Conservation (phyloP, 1,140 invertebrate species). For the Araneus ventricosus region DNA sequence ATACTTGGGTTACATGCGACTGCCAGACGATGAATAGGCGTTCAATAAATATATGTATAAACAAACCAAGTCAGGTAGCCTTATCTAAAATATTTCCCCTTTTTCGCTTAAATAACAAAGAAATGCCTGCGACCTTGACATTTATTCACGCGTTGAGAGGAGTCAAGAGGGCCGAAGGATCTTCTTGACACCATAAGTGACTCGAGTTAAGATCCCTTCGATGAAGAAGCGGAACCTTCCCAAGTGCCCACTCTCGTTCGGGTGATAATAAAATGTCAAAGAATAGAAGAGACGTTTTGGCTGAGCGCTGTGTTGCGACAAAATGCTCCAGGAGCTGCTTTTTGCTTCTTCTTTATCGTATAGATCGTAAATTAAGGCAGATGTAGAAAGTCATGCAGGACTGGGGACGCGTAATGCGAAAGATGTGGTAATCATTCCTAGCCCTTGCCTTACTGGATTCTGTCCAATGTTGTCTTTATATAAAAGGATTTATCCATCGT, state of each 20-base stretch:
- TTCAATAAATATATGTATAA: too few species aligned
- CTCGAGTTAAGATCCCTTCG: neutral
- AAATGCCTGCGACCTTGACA: neutral
- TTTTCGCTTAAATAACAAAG: neutral
- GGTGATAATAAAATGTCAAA: constrained; percentile 32
- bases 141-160: neutral
- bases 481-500: neutral
- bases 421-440: neutral
- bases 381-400: neutral
- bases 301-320: neutral
- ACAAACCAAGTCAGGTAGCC: neutral
- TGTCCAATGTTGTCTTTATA: neutral
- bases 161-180: neutral
- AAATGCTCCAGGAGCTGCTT: neutral
- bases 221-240: neutral
- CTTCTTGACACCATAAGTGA: neutral
- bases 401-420: neutral
- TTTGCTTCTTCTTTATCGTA: neutral
- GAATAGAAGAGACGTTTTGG: neutral
- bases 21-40: neutral
- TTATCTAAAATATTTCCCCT: neutral
- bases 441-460: neutral
- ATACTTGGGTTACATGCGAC: neutral
- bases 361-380: neutral
- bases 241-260: constrained; percentile 12